Percentiles rank a stretch among this genome's conserved stretches.
phyloP scores from a whole-genome alignment of 2,113 vertebrate genomes.

The Albula glossodonta region DNA sequence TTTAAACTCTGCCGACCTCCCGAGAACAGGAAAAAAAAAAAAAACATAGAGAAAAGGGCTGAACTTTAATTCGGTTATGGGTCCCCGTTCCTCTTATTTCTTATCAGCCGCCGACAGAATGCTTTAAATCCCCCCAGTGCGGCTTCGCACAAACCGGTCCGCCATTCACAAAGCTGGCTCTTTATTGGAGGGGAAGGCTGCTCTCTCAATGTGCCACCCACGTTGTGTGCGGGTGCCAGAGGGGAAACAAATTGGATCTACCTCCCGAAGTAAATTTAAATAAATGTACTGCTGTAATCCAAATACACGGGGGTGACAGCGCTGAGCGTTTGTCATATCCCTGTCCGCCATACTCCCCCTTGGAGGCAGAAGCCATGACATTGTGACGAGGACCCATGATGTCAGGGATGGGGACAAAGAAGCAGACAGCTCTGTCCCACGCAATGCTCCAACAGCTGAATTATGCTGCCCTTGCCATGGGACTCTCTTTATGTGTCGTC shows the following conservation, averaged over 20 bases:
- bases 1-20: neutral
- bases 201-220: neutral
- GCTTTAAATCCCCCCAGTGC: constrained; percentile 2
- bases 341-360: neutral
- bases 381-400: neutral
- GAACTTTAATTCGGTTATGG: neutral
- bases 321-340: neutral
- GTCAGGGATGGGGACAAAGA: constrained; percentile 7
- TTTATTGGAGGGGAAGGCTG: neutral
- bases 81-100: neutral
- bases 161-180: constrained; percentile 11
- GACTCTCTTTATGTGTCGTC: neutral
- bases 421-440: neutral
- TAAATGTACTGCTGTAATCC: neutral
- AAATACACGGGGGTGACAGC: neutral
- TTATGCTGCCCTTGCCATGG: constrained; percentile 5
- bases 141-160: neutral
- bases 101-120: constrained; percentile 17
- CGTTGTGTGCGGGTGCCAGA: neutral
- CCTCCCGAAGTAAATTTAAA: constrained; percentile 10
- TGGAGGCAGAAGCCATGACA: neutral
- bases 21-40: neutral
- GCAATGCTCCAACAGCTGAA: neutral
- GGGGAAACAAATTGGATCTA: neutral
- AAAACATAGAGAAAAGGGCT: neutral